Base-by-base conservation (phyloP, 2,888 invertebrate species). In the Acanthosoma haemorrhoidale region DNA sequence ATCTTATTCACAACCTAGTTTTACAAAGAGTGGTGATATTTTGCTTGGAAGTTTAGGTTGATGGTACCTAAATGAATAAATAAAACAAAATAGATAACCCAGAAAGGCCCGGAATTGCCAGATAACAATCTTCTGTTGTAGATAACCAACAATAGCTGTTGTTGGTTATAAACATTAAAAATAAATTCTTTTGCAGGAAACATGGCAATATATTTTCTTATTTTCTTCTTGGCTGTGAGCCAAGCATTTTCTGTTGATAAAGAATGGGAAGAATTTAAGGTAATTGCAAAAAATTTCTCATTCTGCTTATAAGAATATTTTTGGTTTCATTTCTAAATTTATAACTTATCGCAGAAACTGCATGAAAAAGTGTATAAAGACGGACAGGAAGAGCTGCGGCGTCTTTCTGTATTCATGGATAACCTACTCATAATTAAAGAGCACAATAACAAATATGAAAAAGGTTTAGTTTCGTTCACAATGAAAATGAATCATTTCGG, bases 341-440 rank as follows among this genome's bases (percentile, higher is more conserved):
- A n/a, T n/a, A n/a, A n/a, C n/a, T n/a, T n/a, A 71, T 76, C 76
- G 39, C 75, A 85, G 83, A 79, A 84, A 70, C 82, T 86, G 77
- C 88, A 88, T 79, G 80, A 80, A 31, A 89, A 90, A 79, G 74
- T 77, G 0, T 94, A 93, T 78, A 81, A 83, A 0, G 87, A 83
- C 76, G 86, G 87, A 2, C 82, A 86, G 0, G 93, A 94, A 78
- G 93, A 94, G 78, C 84, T 84, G 75, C 91, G 90, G 81, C 87
- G 93, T 61, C 86, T 90, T 86, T 92, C 93, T 81, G 91, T 94
- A 76, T 94, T 88, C 80, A 86, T 91, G 80, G 92, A 94, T 79
- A 94, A 94, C 81, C 87, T 87, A 76, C 87, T 88, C 78, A 87
- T 86, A 79, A 88, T 94, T 77, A 91, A 91, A 66, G 86, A 88